Evolutionary conservation across 2,797 vertebrate species (phyloP).

Genomic region (Megaceryle alcyon): DNA sequence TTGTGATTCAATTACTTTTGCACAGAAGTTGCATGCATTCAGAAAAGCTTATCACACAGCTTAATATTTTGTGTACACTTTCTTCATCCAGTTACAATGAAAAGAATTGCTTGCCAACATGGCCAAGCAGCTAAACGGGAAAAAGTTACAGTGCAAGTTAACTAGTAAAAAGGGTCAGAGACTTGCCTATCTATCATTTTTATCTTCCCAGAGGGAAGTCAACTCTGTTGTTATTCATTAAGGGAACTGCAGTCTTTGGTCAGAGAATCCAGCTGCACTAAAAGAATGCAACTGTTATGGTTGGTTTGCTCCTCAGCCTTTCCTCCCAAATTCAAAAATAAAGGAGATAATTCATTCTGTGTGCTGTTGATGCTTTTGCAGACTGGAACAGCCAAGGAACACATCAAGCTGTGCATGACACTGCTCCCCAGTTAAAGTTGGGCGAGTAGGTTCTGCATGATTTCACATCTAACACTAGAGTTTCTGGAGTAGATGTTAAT

Average conservation of each 20-base stretch:
- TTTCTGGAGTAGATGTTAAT: not conserved
- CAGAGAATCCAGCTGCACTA: not conserved
- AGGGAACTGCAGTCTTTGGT: not conserved
- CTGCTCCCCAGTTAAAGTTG: not conserved
- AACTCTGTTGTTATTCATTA: not conserved
- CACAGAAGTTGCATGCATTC: not conserved
- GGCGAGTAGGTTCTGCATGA: not conserved
- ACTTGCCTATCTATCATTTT: not conserved
- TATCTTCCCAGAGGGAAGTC: not conserved
- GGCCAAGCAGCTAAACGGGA: not conserved
- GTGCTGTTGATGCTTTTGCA: not conserved
- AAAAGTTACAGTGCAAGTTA: not conserved
- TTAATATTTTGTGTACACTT: not conserved
- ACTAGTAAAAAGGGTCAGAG: not conserved
- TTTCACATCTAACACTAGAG: not conserved
- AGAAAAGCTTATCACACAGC: not conserved
- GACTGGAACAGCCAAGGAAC: conserved; percentile 24
- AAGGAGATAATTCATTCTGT: conserved; percentile 33
- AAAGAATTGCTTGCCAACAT: not conserved
- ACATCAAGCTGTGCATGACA: not conserved
- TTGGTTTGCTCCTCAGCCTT: conserved; percentile 7
- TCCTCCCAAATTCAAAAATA: not conserved
- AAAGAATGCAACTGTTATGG: not conserved
- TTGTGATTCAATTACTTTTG: not conserved
- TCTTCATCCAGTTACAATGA: not conserved